Evolutionary conservation across 1,140 invertebrate species (phyloP).

Genomic region (Aphelinus atriplicis): DNA sequence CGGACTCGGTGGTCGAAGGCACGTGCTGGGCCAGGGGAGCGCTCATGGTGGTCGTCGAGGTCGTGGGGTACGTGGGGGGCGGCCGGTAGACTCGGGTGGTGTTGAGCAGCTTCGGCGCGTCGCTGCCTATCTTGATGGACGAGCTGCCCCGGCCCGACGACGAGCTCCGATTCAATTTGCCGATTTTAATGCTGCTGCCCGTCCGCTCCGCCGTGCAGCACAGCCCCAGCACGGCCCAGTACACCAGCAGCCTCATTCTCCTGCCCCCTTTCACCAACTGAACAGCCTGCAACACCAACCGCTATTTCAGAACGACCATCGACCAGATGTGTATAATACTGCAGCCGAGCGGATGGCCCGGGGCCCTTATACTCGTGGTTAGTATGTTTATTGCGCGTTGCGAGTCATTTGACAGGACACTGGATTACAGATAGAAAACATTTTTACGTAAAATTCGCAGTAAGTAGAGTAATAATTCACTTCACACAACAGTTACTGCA

Average conservation of each 20-base stretch:
- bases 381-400: too few species aligned
- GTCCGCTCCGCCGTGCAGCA: conserved; percentile 46
- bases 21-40: conserved; percentile 24
- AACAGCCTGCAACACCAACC: background rate
- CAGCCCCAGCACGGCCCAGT: conserved; percentile 39
- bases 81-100: conserved; percentile 53
- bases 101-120: conserved; percentile 53
- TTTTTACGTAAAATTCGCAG: too few species aligned
- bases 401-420: too few species aligned
- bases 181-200: conserved; percentile 60
- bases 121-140: conserved; percentile 57
- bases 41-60: conserved; percentile 41
- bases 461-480: too few species aligned
- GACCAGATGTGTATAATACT: too few species aligned
- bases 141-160: conserved; percentile 46
- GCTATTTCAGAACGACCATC: background rate
- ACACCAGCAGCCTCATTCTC: conserved; percentile 24
- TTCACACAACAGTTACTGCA: too few species aligned
- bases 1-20: background rate
- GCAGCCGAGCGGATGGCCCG: too few species aligned
- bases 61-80: conserved; percentile 52
- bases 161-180: conserved; percentile 50
- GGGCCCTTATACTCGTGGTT: too few species aligned
- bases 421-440: too few species aligned
- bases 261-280: background rate